phyloP scores from a whole-genome alignment of 2,797 vertebrate species.

The Microctenopoma steveboyesi region DNA sequence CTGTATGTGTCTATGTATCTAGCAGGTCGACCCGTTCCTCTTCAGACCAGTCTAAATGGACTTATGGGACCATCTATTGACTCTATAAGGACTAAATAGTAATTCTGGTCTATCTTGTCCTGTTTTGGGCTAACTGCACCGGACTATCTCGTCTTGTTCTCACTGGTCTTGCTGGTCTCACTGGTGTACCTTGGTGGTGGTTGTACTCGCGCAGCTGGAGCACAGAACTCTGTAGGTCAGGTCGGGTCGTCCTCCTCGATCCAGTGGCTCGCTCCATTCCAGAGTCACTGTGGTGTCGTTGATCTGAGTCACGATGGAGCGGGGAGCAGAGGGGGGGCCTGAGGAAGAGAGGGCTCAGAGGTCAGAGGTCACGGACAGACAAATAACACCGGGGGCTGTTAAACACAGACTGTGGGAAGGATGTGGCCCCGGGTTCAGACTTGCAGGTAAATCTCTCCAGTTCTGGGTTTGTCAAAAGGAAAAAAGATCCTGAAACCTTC shows the following conservation, averaged over 20 bases:
- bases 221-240: conserved; percentile 83
- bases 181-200: conserved; percentile 24
- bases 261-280: conserved; percentile 89
- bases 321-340: conserved; percentile 85
- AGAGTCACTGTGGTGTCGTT: conserved; percentile 85
- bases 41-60: too few species aligned
- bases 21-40: too few species aligned
- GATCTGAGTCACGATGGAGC: conserved; percentile 81
- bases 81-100: too few species aligned
- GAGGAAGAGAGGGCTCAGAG: conserved; percentile 23
- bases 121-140: neutral
- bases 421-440: neutral
- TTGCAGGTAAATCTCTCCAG: neutral
- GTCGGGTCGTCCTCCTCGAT: conserved; percentile 83
- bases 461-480: neutral
- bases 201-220: conserved; percentile 60
- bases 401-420: neutral
- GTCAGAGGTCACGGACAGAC: conserved; percentile 25
- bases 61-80: too few species aligned
- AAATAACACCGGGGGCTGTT: neutral
- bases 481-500: neutral
- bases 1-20: too few species aligned
- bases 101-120: neutral
- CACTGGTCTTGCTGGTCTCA: neutral
- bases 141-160: neutral